Evolutionary conservation across 2,113 vertebrate species (phyloP), one percentile per base, ranked within the genome.

Genomic region (Passer domesticus): DNA sequence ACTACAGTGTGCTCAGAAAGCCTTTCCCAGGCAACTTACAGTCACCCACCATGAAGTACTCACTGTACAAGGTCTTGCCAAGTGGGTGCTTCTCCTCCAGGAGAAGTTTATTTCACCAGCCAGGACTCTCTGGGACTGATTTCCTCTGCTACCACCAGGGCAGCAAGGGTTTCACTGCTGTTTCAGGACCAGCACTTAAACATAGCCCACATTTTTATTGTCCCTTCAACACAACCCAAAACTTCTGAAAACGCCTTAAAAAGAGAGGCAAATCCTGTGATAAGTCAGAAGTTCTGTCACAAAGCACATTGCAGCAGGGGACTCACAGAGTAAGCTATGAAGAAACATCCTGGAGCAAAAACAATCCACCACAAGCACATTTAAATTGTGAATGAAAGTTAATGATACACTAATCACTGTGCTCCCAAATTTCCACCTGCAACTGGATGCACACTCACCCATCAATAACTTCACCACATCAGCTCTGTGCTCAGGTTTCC

Each of bases 281-380:
- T 27, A 28, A 73, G 33, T 3, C 47, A 49, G 7, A 56, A 55
- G 9, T 16, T 74, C 37, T 31, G 14, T 4, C 53, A 35, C 30
- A 79, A 37, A 37, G 18, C 24, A 17, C 4, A 8, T 5, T n/a
- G 50, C 37, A 49, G 58, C n/a, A 62, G 5, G 16, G 23, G 8
- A 63, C 25, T 33, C 10, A 22, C 14, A 5, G 0, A 14, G 6
- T 4, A 24, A 31, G 5, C 43, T 46, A 39, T 1, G 10, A 83
- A 25, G 28, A 58, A 70, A 33, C 15, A 62, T 33, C 39, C 8
- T 37, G 7, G 12, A 80, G 25, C 1, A n/a, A 37, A 53, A 19
- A 16, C 22, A 12, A 31, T 2, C 10, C 17, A 47, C 46, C 24
- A 80, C 17, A 30, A 78, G 46, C 11, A 50, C 12, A 11, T 41